Evolutionary conservation across 2,888 invertebrate genomes (phyloP).

Genomic region (Meteorus cinctellus): DNA sequence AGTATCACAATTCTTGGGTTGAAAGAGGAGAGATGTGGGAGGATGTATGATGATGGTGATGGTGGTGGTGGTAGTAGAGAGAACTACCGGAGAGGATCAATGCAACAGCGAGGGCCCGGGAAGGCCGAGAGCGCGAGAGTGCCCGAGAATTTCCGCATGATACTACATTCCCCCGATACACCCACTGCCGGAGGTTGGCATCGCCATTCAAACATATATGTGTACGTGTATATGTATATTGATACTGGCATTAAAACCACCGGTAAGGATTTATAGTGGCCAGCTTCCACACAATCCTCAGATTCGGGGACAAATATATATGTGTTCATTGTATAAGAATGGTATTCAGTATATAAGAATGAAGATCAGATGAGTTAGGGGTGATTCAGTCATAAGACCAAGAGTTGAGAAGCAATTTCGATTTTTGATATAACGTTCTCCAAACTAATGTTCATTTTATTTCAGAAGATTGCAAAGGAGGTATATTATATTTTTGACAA

Average conservation of each 20-base stretch:
- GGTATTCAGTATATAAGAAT: conserved; percentile 13
- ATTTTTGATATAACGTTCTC: too few relatives aligned
- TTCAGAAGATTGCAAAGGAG: too few relatives aligned
- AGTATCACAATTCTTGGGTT: conserved; percentile 51
- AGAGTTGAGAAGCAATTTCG: neutral
- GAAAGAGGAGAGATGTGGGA: conserved; percentile 22
- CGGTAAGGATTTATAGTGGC: conserved; percentile 13
- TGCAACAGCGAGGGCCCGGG: conserved; percentile 62
- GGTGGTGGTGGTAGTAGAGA: conserved; percentile 37
- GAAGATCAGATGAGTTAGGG: too few relatives aligned
- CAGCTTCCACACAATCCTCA: conserved; percentile 22
- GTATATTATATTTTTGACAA: too few relatives aligned
- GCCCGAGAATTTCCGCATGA: conserved; percentile 68
- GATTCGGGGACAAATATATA: conserved; percentile 20
- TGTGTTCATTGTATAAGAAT: conserved; percentile 4
- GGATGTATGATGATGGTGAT: conserved; percentile 18
- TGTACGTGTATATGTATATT: conserved; percentile 2
- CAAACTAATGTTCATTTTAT: too few relatives aligned
- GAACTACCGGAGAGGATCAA: conserved; percentile 61
- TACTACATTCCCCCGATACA: conserved; percentile 57
- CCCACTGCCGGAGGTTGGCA: conserved; percentile 40
- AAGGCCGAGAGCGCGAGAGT: conserved; percentile 52
- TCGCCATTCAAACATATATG: conserved; percentile 22
- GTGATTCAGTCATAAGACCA: neutral
- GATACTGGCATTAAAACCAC: conserved; percentile 14